phyloP scores from a whole-genome alignment of 2,888 invertebrate genomes.

The Eulithis testata region DNA sequence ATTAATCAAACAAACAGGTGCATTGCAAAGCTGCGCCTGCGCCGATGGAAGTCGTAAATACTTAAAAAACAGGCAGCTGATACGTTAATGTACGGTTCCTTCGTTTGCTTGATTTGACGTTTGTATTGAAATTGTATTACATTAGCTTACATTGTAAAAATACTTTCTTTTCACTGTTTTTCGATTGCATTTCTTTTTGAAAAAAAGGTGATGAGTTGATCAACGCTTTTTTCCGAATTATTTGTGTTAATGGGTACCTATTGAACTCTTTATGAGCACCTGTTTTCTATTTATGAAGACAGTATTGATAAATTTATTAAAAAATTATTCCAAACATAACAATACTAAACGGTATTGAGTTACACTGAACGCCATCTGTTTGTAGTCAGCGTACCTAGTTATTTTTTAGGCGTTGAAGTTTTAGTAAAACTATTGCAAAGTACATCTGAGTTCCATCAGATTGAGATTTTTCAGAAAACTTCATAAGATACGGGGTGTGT shows the following conservation, averaged over 20 bases:
- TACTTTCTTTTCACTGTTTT: conserved; percentile 40
- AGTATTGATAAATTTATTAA: not conserved
- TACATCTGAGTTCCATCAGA: no score
- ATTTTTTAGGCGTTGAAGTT: not conserved
- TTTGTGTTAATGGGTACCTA: conserved; percentile 19
- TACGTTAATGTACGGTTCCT: conserved; percentile 43
- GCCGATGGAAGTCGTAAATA: conserved; percentile 59
- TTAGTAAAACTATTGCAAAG: no score
- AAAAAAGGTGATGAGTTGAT: conserved; percentile 13
- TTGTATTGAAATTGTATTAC: conserved; percentile 53
- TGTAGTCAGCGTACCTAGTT: not conserved
- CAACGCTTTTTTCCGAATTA: conserved; percentile 19
- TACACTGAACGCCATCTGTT: conserved; percentile 5
- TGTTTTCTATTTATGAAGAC: conserved; percentile 3
- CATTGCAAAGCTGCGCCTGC: conserved; percentile 66
- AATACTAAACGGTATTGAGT: not conserved
- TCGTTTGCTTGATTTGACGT: conserved; percentile 64
- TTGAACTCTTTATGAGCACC: conserved; percentile 9
- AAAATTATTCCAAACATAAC: not conserved
- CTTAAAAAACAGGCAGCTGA: conserved; percentile 61
- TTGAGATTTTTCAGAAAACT: no score
- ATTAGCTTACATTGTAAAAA: conserved; percentile 34
- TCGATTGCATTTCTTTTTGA: conserved; percentile 28
- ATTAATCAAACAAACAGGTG: conserved; percentile 81
- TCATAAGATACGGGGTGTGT: no score